phyloP scores from a whole-genome alignment of 2,888 invertebrate genomes.

The Leptarthrus brevirostris region DNA sequence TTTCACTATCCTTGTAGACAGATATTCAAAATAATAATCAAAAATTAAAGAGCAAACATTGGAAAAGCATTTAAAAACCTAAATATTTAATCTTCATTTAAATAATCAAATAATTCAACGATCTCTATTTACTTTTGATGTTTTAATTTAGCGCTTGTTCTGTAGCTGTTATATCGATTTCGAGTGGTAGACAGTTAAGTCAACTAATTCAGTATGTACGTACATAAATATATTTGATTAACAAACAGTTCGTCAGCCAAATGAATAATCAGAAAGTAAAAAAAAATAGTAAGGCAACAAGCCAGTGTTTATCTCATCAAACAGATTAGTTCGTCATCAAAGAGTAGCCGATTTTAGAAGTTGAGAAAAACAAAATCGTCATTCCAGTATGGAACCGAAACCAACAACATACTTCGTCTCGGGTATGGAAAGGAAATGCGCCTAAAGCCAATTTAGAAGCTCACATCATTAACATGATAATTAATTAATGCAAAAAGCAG shows the following conservation, averaged over 20 bases:
- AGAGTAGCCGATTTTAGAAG: neutral
- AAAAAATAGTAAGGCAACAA: slow-evolving; percentile 3
- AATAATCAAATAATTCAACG: too few species aligned
- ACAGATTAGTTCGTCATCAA: neutral
- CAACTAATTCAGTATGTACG: too few species aligned
- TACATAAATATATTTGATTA: neutral
- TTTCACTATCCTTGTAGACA: too few species aligned
- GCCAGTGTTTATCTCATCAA: neutral
- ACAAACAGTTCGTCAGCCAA: neutral
- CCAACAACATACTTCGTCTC: neutral
- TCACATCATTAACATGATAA: slow-evolving; percentile 41
- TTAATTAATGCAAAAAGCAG: slow-evolving; percentile 36
- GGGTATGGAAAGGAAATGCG: slow-evolving; percentile 13
- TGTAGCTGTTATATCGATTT: too few species aligned
- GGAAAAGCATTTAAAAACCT: too few species aligned
- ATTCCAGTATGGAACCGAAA: slow-evolving; percentile 17
- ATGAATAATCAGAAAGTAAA: neutral
- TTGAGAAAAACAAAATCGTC: neutral
- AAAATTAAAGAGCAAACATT: too few species aligned
- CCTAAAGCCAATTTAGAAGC: slow-evolving; percentile 21
- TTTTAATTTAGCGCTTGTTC: too few species aligned
- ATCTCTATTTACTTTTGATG: too few species aligned
- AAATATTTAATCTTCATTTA: too few species aligned
- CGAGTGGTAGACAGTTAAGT: too few species aligned
- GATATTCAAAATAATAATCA: too few species aligned